Conservation (phyloP, 2,113 vertebrate genomes). For the Scalopus aquaticus region DNA sequence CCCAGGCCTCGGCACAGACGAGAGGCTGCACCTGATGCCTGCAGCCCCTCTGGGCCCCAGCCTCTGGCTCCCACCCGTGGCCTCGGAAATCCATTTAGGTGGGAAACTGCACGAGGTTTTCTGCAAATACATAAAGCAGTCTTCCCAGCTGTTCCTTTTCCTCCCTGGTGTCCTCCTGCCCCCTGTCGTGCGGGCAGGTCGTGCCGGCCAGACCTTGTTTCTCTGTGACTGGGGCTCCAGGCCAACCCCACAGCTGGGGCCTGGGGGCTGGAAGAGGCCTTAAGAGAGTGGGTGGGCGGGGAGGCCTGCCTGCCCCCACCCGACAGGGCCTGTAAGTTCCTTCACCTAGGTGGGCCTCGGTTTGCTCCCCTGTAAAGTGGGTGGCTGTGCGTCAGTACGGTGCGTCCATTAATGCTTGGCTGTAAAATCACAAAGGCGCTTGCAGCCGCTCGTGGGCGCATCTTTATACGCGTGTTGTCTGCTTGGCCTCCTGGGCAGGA, state of each 20-base stretch:
- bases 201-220: too few relatives aligned
- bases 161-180: not conserved
- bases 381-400: not conserved
- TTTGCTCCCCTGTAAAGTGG: not conserved
- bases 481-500: not conserved
- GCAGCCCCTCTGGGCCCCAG: not conserved
- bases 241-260: not conserved
- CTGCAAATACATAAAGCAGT: not conserved
- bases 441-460: not conserved
- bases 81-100: not conserved
- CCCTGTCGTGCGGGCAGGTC: not conserved
- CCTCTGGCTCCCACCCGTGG: too few relatives aligned
- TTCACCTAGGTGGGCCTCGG: not conserved
- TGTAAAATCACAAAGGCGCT: not conserved
- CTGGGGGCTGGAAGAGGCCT: not conserved
- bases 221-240: accelerated
- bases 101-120: not conserved
- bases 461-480: not conserved
- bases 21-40: not conserved
- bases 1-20: not conserved
- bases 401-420: not conserved
- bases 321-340: not conserved
- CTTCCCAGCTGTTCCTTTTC: not conserved
- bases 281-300: too few relatives aligned
- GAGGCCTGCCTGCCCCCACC: not conserved